Evolutionary conservation across 2,797 vertebrate species (phyloP).

Genomic region (Loriculus beryllinus): DNA sequence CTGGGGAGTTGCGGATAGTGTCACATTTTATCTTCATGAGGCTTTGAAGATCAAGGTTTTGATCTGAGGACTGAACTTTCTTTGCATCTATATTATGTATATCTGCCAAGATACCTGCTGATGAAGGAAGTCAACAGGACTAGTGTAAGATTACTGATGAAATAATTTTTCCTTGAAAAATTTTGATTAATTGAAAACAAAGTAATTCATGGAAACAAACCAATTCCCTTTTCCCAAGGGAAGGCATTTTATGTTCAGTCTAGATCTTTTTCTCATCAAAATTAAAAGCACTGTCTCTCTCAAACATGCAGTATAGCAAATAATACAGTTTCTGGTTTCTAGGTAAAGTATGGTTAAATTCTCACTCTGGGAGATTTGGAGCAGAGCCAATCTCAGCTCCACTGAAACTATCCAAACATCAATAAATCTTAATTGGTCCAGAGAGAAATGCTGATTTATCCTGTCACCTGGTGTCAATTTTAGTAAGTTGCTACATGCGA

Average conservation of each 20-base stretch:
- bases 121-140: background rate
- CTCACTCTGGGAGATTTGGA: background rate
- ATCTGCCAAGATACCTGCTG: background rate
- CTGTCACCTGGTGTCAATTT: background rate
- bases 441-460: background rate
- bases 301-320: background rate
- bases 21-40: background rate
- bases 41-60: background rate
- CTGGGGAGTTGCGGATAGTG: background rate
- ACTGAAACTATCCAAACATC: background rate
- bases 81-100: background rate
- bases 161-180: background rate
- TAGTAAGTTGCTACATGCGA: background rate
- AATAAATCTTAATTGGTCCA: background rate
- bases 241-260: background rate
- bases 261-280: background rate
- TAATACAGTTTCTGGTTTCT: background rate
- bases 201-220: background rate
- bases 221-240: background rate
- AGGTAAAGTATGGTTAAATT: background rate
- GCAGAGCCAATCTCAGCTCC: background rate
- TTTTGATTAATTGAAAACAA: background rate
- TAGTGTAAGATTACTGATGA: background rate
- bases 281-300: background rate
- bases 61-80: background rate